Evolutionary conservation across 1,140 invertebrate species (phyloP).

Genomic region (Drosophila serrata): DNA sequence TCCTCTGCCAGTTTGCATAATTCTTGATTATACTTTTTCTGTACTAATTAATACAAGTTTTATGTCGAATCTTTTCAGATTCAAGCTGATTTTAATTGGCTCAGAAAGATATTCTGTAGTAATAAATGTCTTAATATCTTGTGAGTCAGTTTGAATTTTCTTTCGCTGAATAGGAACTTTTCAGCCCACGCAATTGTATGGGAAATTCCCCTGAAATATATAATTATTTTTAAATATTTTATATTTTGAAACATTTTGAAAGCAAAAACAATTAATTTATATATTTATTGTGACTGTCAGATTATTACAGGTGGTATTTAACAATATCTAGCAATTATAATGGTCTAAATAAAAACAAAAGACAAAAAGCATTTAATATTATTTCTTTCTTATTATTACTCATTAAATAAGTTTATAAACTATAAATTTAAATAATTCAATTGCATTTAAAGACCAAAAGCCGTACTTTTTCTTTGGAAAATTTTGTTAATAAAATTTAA

Average conservation of each 20-base stretch:
- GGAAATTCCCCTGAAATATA: conserved; percentile 35
- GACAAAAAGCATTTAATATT: too few relatives aligned
- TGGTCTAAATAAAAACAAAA: too few relatives aligned
- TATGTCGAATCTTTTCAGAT: conserved; percentile 8
- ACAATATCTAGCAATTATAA: too few relatives aligned
- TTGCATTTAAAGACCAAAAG: neutral
- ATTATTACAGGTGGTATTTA: neutral
- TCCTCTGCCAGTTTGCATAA: conserved; percentile 23
- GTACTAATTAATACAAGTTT: conserved; percentile 8
- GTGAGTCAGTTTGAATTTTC: conserved; percentile 15
- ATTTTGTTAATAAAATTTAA: neutral
- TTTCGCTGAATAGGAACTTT: conserved; percentile 23
- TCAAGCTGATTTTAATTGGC: conserved; percentile 15
- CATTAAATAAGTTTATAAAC: too few relatives aligned
- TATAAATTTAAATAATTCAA: neutral
- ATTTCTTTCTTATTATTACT: neutral
- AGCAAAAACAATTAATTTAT: neutral
- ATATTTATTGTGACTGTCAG: neutral
- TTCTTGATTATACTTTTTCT: neutral
- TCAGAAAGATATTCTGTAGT: conserved; percentile 21
- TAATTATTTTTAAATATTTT: conserved; percentile 2
- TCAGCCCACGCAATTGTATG: conserved; percentile 15
- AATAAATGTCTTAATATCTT: conserved; percentile 26
- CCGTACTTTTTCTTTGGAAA: neutral
- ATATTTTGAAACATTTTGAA: neutral